Evolutionary conservation across 2,888 invertebrate species (phyloP).

Genomic region (Aphelenchoides bicaudatus): DNA sequence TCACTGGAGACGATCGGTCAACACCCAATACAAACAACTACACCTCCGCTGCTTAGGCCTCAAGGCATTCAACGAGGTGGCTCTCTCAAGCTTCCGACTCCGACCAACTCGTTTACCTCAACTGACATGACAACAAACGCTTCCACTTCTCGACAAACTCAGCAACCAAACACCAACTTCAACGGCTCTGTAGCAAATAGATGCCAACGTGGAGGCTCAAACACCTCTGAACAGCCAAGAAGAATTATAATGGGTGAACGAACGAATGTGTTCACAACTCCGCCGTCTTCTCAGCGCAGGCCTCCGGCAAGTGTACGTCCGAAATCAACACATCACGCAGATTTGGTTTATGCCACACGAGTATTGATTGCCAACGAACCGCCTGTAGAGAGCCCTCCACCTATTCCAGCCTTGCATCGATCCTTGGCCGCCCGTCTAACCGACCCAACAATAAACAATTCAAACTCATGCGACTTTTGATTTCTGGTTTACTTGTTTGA

Average conservation of each 20-base stretch:
- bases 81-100: slow-evolving; percentile 20
- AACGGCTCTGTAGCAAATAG: no score
- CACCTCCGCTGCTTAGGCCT: slow-evolving; percentile 7
- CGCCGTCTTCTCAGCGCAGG: not conserved
- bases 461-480: slow-evolving; percentile 45
- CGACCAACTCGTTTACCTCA: slow-evolving; percentile 8
- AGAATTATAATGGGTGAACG: no score
- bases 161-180: no score
- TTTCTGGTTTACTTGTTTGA: not conserved
- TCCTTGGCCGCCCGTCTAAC: slow-evolving; percentile 18
- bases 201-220: no score
- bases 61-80: slow-evolving; percentile 24
- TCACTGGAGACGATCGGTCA: slow-evolving; percentile 25
- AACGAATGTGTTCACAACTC: not conserved
- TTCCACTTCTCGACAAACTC: slow-evolving; percentile 7
- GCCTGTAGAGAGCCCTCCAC: slow-evolving; percentile 16
- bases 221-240: no score
- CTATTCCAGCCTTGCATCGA: not conserved
- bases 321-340: not conserved
- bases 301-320: not conserved
- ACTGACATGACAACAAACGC: not conserved
- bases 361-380: slow-evolving; percentile 13
- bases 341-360: slow-evolving; percentile 16
- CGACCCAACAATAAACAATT: slow-evolving; percentile 38
- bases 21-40: slow-evolving; percentile 1